Conservation (phyloP, 2,113 vertebrate species). For the Stigmatopora nigra region DNA sequence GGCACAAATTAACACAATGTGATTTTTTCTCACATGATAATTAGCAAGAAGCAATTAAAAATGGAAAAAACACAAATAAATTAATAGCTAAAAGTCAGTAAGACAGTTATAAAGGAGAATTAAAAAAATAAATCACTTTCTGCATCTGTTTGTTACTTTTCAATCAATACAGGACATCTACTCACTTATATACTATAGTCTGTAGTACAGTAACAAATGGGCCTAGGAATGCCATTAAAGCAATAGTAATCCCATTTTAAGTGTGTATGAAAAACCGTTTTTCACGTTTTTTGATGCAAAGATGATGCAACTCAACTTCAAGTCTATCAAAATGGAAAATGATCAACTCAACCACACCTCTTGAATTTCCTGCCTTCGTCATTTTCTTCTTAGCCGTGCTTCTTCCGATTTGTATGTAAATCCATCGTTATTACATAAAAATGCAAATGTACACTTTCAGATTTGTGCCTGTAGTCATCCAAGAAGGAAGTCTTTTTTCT, state of each 20-base stretch:
- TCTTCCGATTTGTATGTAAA: neutral
- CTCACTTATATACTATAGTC: no score
- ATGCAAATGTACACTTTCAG: neutral
- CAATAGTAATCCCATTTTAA: neutral
- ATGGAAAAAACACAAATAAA: no score
- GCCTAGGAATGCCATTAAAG: no score
- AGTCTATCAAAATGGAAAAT: conserved; percentile 4
- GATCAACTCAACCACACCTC: neutral
- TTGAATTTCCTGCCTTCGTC: neutral
- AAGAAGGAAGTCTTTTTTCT: neutral
- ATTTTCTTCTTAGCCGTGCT: neutral
- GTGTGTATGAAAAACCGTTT: neutral
- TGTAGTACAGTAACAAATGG: no score
- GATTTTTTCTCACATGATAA: no score
- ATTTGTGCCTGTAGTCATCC: neutral
- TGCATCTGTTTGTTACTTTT: no score
- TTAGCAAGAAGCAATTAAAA: no score
- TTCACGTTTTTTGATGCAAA: conserved; percentile 27
- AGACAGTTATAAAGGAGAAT: no score
- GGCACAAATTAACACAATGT: no score
- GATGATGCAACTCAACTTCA: conserved; percentile 50
- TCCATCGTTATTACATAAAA: neutral
- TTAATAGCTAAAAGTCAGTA: no score
- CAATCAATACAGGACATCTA: no score
- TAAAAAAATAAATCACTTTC: no score